Conservation (phyloP, 2,888 invertebrate genomes). For the Trissolcus brochymenae region DNA sequence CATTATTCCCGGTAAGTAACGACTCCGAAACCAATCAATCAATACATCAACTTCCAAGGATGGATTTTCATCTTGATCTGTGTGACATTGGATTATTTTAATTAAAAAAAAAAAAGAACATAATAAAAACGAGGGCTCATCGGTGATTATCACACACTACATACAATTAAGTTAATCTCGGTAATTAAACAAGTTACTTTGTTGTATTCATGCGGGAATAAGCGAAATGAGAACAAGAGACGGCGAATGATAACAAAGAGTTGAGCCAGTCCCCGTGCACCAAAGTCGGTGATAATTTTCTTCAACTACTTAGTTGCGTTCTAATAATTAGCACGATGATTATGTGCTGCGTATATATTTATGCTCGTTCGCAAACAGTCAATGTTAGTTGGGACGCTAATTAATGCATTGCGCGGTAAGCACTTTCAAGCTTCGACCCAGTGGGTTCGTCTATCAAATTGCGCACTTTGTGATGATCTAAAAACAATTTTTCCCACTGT, state of each 20-base stretch:
- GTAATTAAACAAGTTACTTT: conserved; percentile 75
- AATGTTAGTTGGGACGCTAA: conserved; percentile 73
- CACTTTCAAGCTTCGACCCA: background rate
- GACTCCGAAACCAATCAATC: conserved; percentile 2
- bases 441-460: background rate
- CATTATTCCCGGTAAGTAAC: conserved; percentile 42
- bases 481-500: conserved; percentile 5
- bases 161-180: conserved; percentile 74
- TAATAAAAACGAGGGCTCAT: conserved; percentile 15
- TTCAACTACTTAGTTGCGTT: conserved; percentile 72
- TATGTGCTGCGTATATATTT: conserved; percentile 65
- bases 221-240: conserved; percentile 59
- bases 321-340: conserved; percentile 75
- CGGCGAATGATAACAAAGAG: conserved; percentile 50
- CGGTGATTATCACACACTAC: conserved; percentile 72
- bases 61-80: too few relatives aligned
- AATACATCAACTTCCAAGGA: background rate
- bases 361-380: conserved; percentile 40
- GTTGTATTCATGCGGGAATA: conserved; percentile 69
- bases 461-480: background rate
- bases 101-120: too few relatives aligned
- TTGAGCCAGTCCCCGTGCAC: conserved; percentile 58
- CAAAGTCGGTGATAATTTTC: conserved; percentile 72
- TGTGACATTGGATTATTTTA: too few relatives aligned
- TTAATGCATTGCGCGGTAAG: conserved; percentile 66